These are phyloP conservation scores for Erpobdella octoculata DNA, from an alignment of 2,888 invertebrate species.

Conservation along the genomic window DNA sequence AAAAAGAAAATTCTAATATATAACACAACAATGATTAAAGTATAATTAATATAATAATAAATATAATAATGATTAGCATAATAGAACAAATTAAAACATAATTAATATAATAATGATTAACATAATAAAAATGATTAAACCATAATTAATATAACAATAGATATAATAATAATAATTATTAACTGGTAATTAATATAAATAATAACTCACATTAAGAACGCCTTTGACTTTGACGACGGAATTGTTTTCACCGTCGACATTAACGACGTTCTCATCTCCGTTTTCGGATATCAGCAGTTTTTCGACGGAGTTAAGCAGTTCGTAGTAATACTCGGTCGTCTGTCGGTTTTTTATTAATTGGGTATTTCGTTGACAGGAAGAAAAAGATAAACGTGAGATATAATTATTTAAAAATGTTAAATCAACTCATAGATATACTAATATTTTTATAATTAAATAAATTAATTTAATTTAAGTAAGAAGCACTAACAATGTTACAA, in stretches of 20 bases:
- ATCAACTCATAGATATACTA: too few species aligned
- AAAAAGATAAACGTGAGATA: background rate
- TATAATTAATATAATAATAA: too few species aligned
- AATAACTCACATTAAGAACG: background rate
- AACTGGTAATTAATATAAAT: background rate
- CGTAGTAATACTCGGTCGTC: background rate
- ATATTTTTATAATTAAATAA: too few species aligned
- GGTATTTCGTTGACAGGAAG: too few species aligned
- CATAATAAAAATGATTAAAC: too few species aligned
- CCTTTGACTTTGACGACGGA: background rate
- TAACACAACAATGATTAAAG: too few species aligned
- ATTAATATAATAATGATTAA: too few species aligned
- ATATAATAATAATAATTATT: constrained; percentile 1
- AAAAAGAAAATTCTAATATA: too few species aligned
- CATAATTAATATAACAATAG: background rate
- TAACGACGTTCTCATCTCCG: background rate
- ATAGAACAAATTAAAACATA: too few species aligned
- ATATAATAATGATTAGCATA: too few species aligned
- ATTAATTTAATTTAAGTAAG: too few species aligned
- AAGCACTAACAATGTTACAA: background rate
- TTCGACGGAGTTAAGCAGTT: background rate
- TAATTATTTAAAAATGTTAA: background rate
- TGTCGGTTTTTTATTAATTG: background rate
- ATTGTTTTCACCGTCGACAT: background rate
- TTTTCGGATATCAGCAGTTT: background rate